These are phyloP conservation scores for Zaprionus kolodkinae DNA, from an alignment of 1,140 invertebrate species.

Conservation along the genomic window DNA sequence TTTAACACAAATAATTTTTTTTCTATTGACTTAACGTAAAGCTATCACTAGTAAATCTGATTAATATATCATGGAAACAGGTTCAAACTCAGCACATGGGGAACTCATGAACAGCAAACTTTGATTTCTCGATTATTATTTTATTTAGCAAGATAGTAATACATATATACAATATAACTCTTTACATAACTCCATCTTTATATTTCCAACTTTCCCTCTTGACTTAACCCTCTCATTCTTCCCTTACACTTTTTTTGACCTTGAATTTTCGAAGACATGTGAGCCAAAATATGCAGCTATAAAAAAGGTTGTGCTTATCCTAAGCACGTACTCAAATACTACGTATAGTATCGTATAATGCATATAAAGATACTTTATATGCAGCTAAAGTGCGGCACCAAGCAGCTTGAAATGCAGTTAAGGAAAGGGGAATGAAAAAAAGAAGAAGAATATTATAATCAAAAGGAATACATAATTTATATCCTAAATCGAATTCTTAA, in stretches of 20 bases:
- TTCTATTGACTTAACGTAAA: not conserved
- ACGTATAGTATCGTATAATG: not conserved
- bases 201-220: not conserved
- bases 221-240: not conserved
- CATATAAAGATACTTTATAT: not conserved
- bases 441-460: not conserved
- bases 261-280: not conserved
- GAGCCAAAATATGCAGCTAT: not conserved
- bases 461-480: not conserved
- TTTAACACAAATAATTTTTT: not conserved
- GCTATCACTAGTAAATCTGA: no score
- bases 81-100: no score
- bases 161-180: no score
- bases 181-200: not conserved
- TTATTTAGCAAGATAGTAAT: no score
- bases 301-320: not conserved
- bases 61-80: no score
- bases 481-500: not conserved
- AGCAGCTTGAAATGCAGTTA: not conserved
- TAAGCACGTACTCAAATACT: not conserved
- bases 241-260: not conserved
- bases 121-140: not conserved
- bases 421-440: not conserved
- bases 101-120: not conserved
- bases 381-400: not conserved